A percentile compares a stretch with the other conserved stretches of the same genome.
These are phyloP conservation scores for Orbicella faveolata DNA, from an alignment of 64 coral and sea anemone genomes.

Conservation along the genomic window DNA sequence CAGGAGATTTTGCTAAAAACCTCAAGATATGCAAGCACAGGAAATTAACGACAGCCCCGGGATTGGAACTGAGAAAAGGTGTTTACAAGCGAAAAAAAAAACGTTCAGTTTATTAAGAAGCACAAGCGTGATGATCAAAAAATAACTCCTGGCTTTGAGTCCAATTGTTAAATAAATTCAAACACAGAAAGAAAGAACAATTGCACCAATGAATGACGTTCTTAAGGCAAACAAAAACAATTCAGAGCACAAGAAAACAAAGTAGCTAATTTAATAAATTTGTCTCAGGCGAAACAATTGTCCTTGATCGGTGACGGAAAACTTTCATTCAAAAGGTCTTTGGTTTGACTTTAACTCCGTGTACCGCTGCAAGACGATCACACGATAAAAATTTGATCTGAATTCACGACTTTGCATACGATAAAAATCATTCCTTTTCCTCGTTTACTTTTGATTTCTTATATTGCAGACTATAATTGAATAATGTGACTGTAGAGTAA, in stretches of 20 bases:
- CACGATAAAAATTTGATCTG: background rate
- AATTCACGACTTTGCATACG: background rate
- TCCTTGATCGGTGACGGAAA: background rate
- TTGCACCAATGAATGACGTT: constrained; percentile 15
- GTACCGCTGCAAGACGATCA: background rate
- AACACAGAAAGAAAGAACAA: constrained; percentile 20
- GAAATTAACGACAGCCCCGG: background rate
- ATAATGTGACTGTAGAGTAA: background rate
- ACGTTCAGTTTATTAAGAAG: no score
- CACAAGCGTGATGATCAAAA: no score
- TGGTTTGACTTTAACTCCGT: background rate
- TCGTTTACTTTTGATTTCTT: background rate
- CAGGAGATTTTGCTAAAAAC: constrained; percentile 15
- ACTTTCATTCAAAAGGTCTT: background rate
- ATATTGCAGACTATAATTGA: background rate
- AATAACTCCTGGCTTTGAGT: background rate
- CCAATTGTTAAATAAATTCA: background rate
- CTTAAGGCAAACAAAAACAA: constrained; percentile 47
- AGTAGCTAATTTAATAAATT: constrained; percentile 44
- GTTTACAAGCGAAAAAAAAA: background rate
- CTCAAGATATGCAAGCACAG: constrained; percentile 12
- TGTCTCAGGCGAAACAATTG: constrained; percentile 45
- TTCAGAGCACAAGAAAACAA: constrained; percentile 21
- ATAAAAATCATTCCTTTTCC: background rate
- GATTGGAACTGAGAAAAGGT: background rate